Percentiles rank a stretch among this genome's conserved stretches.
Evolutionary conservation across 2,888 invertebrate genomes (phyloP).

Genomic region (Noctuana brunneofusca): DNA sequence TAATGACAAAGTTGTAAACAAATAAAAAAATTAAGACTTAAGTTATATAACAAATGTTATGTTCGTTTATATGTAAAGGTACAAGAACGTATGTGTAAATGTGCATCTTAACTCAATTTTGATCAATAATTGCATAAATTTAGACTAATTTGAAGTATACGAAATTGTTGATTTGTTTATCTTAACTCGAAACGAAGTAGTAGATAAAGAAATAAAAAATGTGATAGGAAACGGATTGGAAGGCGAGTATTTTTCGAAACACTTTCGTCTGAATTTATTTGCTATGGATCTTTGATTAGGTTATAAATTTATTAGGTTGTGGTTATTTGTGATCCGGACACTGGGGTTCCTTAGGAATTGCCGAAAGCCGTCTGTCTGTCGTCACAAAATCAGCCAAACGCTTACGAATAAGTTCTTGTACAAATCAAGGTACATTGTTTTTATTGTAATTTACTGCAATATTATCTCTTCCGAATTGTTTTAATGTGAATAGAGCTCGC

Average conservation of each 20-base stretch:
- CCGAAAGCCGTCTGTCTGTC: slow-evolving; percentile 45
- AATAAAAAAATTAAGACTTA: too few relatives aligned
- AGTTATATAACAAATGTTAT: too few relatives aligned
- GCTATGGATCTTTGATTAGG: slow-evolving; percentile 52
- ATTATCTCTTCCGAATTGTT: slow-evolving; percentile 77
- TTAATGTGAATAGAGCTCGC: slow-evolving; percentile 55
- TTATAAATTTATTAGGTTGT: slow-evolving; percentile 73
- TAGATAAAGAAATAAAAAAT: slow-evolving; percentile 58
- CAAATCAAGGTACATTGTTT: slow-evolving; percentile 59
- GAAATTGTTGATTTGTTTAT: slow-evolving; percentile 68
- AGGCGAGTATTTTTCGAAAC: slow-evolving; percentile 66
- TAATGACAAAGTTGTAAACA: too few relatives aligned
- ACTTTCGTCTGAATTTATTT: slow-evolving; percentile 65
- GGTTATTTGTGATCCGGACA: slow-evolving; percentile 61
- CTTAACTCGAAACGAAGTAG: slow-evolving; percentile 52
- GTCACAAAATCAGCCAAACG: slow-evolving; percentile 77
- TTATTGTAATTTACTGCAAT: slow-evolving; percentile 67
- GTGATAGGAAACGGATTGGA: slow-evolving; percentile 66
- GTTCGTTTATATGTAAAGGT: too few relatives aligned
- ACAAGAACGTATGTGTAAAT: too few relatives aligned
- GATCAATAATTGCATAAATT: slow-evolving; percentile 40
- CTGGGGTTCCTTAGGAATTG: slow-evolving; percentile 45
- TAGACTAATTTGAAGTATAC: slow-evolving; percentile 77
- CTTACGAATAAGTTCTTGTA: slow-evolving; percentile 70
- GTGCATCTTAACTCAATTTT: slow-evolving; percentile 26